Evolutionary conservation across 2,888 invertebrate species (phyloP).

Genomic region (Drosophila villosipedis): DNA sequence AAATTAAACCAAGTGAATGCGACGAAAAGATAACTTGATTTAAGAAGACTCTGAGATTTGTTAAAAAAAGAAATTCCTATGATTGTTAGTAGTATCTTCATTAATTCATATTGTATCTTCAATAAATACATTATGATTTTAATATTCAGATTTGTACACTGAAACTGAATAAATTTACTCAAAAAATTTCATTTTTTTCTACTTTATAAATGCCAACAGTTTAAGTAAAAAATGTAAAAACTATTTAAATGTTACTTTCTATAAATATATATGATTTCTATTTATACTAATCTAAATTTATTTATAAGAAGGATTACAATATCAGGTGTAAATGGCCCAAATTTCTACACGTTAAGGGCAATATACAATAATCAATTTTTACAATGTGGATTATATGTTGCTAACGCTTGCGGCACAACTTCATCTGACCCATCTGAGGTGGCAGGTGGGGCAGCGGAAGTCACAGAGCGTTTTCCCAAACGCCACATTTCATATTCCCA

Average conservation of each 20-base stretch:
- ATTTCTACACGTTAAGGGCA: not conserved
- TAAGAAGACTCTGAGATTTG: too few species aligned
- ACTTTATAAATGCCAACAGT: too few species aligned
- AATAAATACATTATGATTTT: too few species aligned
- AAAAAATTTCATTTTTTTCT: too few species aligned
- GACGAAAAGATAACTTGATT: too few species aligned
- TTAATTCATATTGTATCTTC: too few species aligned
- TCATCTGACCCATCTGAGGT: not conserved
- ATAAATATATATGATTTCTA: not conserved
- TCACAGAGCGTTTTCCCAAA: slow-evolving; percentile 39
- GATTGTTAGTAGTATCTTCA: too few species aligned
- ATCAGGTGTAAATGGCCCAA: not conserved
- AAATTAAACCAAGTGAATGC: not conserved
- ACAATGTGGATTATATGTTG: slow-evolving; percentile 5
- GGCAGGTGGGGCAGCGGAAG: not conserved
- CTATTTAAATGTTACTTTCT: not conserved
- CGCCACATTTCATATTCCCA: slow-evolving; percentile 70
- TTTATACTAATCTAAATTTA: not conserved
- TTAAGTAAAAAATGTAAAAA: too few species aligned
- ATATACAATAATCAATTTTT: not conserved
- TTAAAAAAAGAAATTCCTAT: too few species aligned
- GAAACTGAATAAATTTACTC: too few species aligned
- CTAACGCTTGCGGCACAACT: slow-evolving; percentile 4
- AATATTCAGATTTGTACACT: too few species aligned
- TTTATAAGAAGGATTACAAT: not conserved